Conservation (phyloP, 2,888 invertebrate genomes). For the Fragum whitleyi region DNA sequence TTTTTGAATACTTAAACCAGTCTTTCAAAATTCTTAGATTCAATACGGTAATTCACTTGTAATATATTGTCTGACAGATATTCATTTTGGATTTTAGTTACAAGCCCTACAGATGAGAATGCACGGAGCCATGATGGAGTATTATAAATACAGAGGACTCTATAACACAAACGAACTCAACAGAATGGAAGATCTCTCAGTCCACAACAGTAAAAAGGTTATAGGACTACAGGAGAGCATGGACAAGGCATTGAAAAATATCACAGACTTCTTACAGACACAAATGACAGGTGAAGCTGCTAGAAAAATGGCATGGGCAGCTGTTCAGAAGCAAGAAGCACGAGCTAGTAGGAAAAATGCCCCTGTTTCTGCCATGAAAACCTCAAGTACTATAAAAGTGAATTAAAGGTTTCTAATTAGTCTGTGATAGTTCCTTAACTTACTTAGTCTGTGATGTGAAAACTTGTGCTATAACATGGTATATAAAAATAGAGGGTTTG, state of each 20-base stretch:
- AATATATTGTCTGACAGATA: too few species aligned
- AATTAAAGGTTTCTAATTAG: background rate
- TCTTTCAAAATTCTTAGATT: too few species aligned
- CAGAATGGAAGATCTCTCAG: constrained; percentile 77
- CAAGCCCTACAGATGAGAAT: constrained; percentile 81
- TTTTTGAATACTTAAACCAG: too few species aligned
- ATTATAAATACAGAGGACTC: constrained; percentile 81
- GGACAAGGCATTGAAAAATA: constrained; percentile 79
- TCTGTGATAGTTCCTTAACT: too few species aligned
- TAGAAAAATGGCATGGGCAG: constrained; percentile 69
- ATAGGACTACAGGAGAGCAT: constrained; percentile 75
- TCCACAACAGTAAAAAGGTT: constrained; percentile 75
- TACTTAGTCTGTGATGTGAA: too few species aligned
- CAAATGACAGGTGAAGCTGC: constrained; percentile 78
- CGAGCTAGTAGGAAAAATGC: constrained; percentile 21
- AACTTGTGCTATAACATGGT: too few species aligned
- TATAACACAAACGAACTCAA: constrained; percentile 80
- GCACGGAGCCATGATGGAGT: constrained; percentile 80
- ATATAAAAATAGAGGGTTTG: too few species aligned
- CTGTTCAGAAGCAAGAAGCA: constrained; percentile 63
- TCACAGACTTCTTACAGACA: constrained; percentile 79
- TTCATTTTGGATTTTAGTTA: too few species aligned
- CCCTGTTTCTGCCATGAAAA: constrained; percentile 30
- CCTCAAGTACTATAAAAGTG: constrained; percentile 41
- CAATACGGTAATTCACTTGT: too few species aligned